phyloP scores from a whole-genome alignment of 2,888 invertebrate species.

The Piscicola geometra region DNA sequence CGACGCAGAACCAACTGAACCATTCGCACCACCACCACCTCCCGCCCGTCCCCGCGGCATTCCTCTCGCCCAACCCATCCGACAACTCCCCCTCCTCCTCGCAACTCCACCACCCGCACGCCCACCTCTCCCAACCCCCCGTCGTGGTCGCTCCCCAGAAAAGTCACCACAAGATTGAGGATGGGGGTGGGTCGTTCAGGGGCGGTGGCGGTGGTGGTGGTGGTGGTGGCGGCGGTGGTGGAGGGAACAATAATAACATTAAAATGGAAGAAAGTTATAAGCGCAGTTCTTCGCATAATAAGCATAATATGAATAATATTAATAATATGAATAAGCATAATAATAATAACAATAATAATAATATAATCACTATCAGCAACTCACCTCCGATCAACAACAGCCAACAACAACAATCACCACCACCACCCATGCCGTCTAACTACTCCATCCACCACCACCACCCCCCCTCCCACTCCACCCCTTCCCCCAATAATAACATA shows the following conservation, averaged over 20 bases:
- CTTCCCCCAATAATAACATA: background rate
- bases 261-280: background rate
- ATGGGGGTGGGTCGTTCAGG: too few species aligned
- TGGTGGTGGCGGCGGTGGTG: too few species aligned
- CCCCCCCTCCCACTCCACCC: background rate
- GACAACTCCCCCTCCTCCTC: background rate
- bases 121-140: background rate
- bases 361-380: background rate
- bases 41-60: background rate
- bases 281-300: background rate
- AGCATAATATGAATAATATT: slow-evolving; percentile 5
- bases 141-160: background rate
- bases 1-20: slow-evolving; percentile 19
- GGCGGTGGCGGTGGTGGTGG: too few species aligned
- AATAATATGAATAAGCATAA: background rate
- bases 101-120: background rate
- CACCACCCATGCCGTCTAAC: background rate
- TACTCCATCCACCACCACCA: slow-evolving; percentile 1
- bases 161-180: background rate
- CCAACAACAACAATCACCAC: background rate
- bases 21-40: slow-evolving; percentile 25
- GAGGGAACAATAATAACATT: background rate
- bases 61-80: slow-evolving; percentile 1
- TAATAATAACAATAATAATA: slow-evolving; percentile 9
- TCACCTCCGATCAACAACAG: background rate